phyloP scores from a whole-genome alignment of 1,140 invertebrate genomes.

The Ruditapes philippinarum region DNA sequence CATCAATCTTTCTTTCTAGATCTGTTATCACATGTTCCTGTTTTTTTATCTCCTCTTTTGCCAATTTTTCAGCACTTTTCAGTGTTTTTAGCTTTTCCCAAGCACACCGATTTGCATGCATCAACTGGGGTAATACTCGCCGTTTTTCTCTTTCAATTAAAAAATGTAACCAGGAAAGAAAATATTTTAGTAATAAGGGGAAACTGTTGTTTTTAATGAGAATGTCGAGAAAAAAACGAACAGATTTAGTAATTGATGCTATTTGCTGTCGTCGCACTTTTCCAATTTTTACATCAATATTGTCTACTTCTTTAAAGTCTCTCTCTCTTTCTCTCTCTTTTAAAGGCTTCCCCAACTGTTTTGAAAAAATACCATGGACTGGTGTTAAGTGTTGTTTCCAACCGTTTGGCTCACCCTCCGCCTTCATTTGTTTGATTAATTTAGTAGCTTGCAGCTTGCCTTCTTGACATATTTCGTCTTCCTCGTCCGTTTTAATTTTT shows the following conservation, averaged over 20 bases:
- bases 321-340: not conserved
- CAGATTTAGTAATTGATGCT: not conserved
- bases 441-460: not conserved
- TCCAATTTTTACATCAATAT: not conserved
- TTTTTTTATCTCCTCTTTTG: too few species aligned
- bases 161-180: too few species aligned
- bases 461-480: not conserved
- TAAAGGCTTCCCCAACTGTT: not conserved
- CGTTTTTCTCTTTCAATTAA: too few species aligned
- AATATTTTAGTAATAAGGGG: too few species aligned
- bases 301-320: not conserved
- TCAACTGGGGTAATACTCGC: too few species aligned
- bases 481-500: not conserved
- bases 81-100: too few species aligned
- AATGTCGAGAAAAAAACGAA: not conserved
- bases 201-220: not conserved
- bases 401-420: not conserved
- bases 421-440: not conserved
- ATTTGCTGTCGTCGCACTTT: not conserved
- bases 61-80: too few species aligned
- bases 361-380: not conserved
- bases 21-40: too few species aligned
- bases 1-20: too few species aligned
- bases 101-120: too few species aligned
- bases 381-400: not conserved